A percentile compares a stretch with the other conserved stretches of the same genome.
Conservation (phyloP, 2,113 vertebrate species). For the Elephas maximus region DNA sequence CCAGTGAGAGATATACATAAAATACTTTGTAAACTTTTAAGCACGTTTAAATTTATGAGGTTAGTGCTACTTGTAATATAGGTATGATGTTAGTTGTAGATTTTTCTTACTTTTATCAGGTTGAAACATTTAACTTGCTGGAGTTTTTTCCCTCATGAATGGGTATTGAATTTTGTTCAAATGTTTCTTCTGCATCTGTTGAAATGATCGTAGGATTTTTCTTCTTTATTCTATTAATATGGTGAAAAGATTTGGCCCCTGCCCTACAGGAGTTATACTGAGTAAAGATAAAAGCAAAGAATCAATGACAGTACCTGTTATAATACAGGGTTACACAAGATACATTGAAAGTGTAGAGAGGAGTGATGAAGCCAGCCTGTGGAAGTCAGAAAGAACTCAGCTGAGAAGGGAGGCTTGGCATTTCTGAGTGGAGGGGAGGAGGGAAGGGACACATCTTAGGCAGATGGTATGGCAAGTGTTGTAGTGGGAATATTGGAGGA, state of each 20-base stretch:
- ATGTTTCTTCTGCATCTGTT: conserved; percentile 37
- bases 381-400: background rate
- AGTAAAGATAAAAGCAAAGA: conserved; percentile 22
- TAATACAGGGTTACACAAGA: background rate
- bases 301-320: background rate
- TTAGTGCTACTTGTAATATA: conserved; percentile 35
- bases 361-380: conserved; percentile 7
- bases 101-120: conserved; percentile 37
- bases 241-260: background rate
- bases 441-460: background rate
- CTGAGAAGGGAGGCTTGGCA: background rate
- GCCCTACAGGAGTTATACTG: background rate
- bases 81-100: background rate
- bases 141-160: background rate
- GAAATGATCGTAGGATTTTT: conserved; percentile 31
- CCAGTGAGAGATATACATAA: background rate
- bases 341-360: background rate
- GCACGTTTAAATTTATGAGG: background rate
- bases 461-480: background rate
- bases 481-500: background rate
- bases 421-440: background rate
- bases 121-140: conserved; percentile 51
- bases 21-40: background rate
- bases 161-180: background rate
- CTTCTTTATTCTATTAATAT: conserved; percentile 50